Conservation (phyloP, 1,140 invertebrate species). For the Brachionus koreanus region DNA sequence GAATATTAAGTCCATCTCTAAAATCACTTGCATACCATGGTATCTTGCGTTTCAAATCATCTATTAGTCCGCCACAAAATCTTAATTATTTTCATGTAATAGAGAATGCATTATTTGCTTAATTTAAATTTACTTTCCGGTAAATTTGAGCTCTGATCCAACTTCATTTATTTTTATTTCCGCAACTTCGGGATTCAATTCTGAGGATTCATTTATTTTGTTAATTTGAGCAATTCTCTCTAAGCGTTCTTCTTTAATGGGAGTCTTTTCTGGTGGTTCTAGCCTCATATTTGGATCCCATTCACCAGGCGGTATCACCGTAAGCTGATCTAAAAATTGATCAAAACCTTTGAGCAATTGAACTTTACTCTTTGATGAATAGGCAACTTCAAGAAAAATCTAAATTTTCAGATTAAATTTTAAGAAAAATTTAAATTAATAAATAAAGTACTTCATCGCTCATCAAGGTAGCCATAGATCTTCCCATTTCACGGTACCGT, state of each 20-base stretch:
- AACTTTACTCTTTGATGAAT: conserved; percentile 70
- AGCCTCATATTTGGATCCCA: conserved; percentile 96
- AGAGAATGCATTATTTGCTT: not conserved
- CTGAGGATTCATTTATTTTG: not conserved
- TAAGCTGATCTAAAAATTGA: conserved; percentile 88
- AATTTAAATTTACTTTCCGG: not conserved
- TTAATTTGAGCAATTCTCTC: conserved; percentile 10
- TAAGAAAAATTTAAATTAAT: not conserved
- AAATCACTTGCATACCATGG: conserved; percentile 71
- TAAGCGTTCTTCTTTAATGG: conserved; percentile 61
- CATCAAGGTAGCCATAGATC: conserved; percentile 91
- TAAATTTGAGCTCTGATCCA: conserved; percentile 47
- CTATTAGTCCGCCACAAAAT: conserved; percentile 78
- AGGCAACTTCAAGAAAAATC: conserved; percentile 76
- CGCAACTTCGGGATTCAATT: not conserved
- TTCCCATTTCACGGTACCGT: conserved; percentile 89
- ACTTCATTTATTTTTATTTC: conserved; percentile 61
- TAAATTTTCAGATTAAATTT: not conserved
- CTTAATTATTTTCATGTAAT: conserved; percentile 44
- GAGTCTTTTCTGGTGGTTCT: conserved; percentile 90
- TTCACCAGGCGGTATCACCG: conserved; percentile 87
- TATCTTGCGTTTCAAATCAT: conserved; percentile 83
- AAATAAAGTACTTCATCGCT: conserved; percentile 72
- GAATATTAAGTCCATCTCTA: conserved; percentile 79
- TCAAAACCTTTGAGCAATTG: conserved; percentile 72